Base-by-base conservation (phyloP, 1,140 invertebrate species). In the Ephestia elutella region DNA sequence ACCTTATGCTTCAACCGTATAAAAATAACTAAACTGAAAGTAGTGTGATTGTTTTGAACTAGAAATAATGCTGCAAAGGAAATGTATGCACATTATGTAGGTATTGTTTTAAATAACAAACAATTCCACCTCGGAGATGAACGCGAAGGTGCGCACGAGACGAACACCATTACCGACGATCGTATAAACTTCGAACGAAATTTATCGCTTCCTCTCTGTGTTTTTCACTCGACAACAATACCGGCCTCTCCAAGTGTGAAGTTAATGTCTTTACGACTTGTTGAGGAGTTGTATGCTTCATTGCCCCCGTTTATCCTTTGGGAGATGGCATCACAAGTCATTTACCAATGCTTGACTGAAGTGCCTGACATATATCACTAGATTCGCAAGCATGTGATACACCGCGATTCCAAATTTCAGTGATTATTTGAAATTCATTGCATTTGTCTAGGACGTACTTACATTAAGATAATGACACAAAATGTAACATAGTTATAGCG, bases 151-250 rank as follows among this genome's bases (percentile, higher is more conserved):
- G 60, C 56, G 67, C 65, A 65, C 63, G 21, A 53, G 19, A 70
- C 68, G 60, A 17, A 63, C 65, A 66, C 73, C 76, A 80, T 82
- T 78, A 79, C 71, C 71, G 71, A 57, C 79, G 80, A 80, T 78
- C 77, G 77, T 83, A 81, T 87, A 87, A 82, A 84, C 81, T 81
- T 73, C 74, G 74, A 79, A 81, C 74, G 82, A 81, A 77, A 87
- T 87, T 87, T 87, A 87, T 85, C 66, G 78, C 62, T 87, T 87
- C 84, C 84, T 86, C 78, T 82, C 77, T 63, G 65, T 82, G 79
- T 80, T 83, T 84, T 80, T 83, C 78, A 75, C 71, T 77, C 76
- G 70, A 63, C 74, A 78, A 84, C 80, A 82, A 79, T 82, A 65
- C 72, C 70, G 65, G 49, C 49, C 70, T 70, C 65, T 62, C 60